Base-by-base conservation (phyloP, 2,113 vertebrate genomes). In the Naja naja region DNA sequence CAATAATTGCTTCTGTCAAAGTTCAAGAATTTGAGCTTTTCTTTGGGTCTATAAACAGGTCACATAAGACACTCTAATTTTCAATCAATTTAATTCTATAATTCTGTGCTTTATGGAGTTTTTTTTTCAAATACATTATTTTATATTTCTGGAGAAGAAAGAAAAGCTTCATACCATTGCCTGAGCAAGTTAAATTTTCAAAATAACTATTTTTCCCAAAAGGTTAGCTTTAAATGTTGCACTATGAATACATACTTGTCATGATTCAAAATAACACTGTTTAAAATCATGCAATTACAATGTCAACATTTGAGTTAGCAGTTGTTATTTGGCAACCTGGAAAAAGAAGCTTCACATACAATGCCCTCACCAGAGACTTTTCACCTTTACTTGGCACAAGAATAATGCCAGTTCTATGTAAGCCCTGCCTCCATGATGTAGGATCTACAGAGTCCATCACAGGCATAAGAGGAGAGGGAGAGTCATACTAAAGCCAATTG, bases 391-490 rank as follows among this genome's bases (percentile, higher is more conserved):
- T 99, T 98, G 99, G 98, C 98, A 98, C 98, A 97, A 99, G 99
- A 98, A 99, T 98, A 99, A 99, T 99, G 98, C 99, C 99, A 98
- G 99, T 99, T 99, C 99, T 99, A 98, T 99, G 99, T 98, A 99
- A 99, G 98, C 99, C 98, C 98, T 99, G 99, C 98, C 99, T 99
- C 99, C 99, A 99, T 98, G 99, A 98, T 98, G 99, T 98, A 97
- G 99, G 99, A 98, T 99, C 98, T 98, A 98, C 97, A 96, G 98
- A 98, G 96, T 99, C 99, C 98, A 96, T 97, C 97, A 98, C 98
- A 98, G 98, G 98, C 97, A 98, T 97, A 98, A 98, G 94, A 97
- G 98, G 97, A 98, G 99, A 97, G 98, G 99, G 98, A 98, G 97
- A 98, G 98, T 99, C 99, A 99, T 97, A 99, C 99, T 99, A 98